phyloP scores from a whole-genome alignment of 2,888 invertebrate genomes.

The Pristionchus fissidentatus region DNA sequence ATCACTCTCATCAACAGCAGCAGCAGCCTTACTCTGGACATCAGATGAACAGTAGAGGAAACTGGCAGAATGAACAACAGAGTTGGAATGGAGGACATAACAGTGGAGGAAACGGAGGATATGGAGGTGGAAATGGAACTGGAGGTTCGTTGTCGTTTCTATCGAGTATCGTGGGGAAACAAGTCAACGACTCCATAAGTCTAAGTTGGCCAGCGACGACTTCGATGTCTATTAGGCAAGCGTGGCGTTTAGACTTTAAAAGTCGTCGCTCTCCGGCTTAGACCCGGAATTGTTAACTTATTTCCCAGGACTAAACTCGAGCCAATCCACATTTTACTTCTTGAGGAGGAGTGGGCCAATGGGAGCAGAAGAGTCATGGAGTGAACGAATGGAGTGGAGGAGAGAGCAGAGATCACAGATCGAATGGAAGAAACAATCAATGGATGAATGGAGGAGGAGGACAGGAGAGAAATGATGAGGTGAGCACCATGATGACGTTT shows the following conservation, averaged over 20 bases:
- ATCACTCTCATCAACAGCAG: background rate
- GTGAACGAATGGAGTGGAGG: background rate
- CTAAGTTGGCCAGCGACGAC: no score
- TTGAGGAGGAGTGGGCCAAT: background rate
- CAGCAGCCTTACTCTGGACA: background rate
- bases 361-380: constrained; percentile 25
- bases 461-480: constrained; percentile 27
- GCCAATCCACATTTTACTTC: no score
- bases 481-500: background rate
- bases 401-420: background rate
- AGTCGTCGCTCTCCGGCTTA: no score
- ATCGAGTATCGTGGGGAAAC: no score
- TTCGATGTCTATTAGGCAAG: no score
- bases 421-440: background rate
- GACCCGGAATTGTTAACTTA: no score
- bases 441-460: constrained; percentile 37
- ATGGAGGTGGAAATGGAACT: no score
- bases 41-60: background rate
- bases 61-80: constrained; percentile 19
- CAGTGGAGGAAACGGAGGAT: constrained; percentile 1
- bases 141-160: no score
- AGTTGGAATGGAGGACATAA: constrained; percentile 7
- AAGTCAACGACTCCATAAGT: no score
- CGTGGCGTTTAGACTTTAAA: no score
- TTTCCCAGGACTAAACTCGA: no score